Conservation (phyloP, 2,888 invertebrate species). For the Mylabris sibirica region DNA sequence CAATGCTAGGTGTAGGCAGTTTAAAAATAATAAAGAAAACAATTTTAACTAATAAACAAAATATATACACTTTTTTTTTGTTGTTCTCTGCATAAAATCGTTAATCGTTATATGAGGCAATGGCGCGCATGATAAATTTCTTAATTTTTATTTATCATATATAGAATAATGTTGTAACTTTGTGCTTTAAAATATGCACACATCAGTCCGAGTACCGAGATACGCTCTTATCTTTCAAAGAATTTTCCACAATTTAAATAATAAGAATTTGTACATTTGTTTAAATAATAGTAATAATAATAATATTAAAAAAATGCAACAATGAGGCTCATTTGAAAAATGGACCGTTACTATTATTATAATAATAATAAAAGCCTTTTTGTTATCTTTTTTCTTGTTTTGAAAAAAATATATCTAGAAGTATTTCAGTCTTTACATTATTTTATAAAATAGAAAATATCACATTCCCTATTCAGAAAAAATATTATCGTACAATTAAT, state of each 20-base stretch:
- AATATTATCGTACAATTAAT: constrained; percentile 32
- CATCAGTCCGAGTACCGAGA: constrained; percentile 56
- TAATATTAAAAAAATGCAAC: constrained; percentile 29
- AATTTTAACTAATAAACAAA: constrained; percentile 38
- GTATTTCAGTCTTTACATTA: constrained; percentile 62
- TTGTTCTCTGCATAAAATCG: constrained; percentile 45
- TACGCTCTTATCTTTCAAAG: constrained; percentile 51
- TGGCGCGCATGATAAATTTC: constrained; percentile 60
- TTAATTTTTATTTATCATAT: background rate
- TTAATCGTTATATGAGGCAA: constrained; percentile 58
- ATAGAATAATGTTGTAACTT: constrained; percentile 59
- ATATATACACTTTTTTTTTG: constrained; percentile 36
- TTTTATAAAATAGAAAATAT: constrained; percentile 60
- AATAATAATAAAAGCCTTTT: constrained; percentile 22
- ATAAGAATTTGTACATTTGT: constrained; percentile 13
- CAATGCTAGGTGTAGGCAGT: constrained; percentile 44
- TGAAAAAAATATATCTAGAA: constrained; percentile 59
- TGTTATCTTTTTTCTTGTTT: constrained; percentile 30
- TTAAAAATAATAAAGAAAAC: constrained; percentile 36
- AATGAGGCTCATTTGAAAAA: constrained; percentile 34
- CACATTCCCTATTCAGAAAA: constrained; percentile 57
- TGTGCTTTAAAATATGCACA: constrained; percentile 52
- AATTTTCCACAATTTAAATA: constrained; percentile 11
- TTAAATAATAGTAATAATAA: constrained; percentile 18
- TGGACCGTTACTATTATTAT: constrained; percentile 16